These are phyloP conservation scores for Gastracanthus pulcherrimus DNA, from an alignment of 2,888 invertebrate genomes.

Conservation along the genomic window DNA sequence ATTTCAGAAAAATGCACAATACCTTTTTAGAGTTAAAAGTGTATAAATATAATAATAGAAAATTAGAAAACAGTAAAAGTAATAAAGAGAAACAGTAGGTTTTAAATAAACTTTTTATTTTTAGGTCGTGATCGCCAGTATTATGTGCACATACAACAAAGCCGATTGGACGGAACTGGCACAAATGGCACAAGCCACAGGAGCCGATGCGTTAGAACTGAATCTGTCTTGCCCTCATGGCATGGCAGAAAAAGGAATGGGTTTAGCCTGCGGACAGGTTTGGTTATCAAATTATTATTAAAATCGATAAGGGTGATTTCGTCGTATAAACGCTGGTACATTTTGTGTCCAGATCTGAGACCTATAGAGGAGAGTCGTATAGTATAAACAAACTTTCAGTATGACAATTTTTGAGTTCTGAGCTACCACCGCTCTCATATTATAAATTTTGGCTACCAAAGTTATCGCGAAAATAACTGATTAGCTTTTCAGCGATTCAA, in stretches of 20 bases:
- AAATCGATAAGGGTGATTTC: no score
- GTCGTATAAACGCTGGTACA: no score
- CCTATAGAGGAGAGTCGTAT: no score
- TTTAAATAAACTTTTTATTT: neutral
- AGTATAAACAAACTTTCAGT: no score
- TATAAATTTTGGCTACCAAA: no score
- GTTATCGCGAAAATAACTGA: no score
- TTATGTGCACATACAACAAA: slow-evolving; percentile 94
- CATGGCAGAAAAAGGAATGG: slow-evolving; percentile 99
- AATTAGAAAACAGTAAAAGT: neutral
- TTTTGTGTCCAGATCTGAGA: no score
- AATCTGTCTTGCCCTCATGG: slow-evolving; percentile 99
- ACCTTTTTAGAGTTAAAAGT: no score
- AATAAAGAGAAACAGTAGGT: neutral
- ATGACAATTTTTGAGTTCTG: no score
- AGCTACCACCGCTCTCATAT: no score
- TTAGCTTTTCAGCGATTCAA: no score
- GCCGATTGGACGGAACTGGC: slow-evolving; percentile 94
- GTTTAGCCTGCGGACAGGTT: slow-evolving; percentile 98
- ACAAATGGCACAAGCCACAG: slow-evolving; percentile 86
- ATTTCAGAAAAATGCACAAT: neutral
- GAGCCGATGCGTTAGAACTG: slow-evolving; percentile 96
- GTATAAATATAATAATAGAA: neutral
- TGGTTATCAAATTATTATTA: no score
- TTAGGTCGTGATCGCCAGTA: slow-evolving; percentile 94